Evolutionary conservation across 2,113 vertebrate genomes (phyloP), one percentile per base, ranked within the genome.

Genomic region (Clarias batrachus): DNA sequence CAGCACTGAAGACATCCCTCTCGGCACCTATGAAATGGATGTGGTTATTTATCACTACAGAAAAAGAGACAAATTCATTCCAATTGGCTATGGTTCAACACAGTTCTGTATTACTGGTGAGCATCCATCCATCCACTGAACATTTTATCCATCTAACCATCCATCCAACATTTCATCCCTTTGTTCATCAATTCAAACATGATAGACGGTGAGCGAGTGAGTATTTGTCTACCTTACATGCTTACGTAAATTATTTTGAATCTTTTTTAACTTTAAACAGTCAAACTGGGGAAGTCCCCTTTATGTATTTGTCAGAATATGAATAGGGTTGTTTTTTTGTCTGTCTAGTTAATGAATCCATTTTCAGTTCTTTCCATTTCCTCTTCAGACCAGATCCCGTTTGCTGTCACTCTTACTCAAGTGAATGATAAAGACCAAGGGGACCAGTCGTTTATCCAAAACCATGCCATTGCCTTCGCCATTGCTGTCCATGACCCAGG

Each of bases 401-500:
- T 99, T n/a, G 92, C 95, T 0, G 97, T 99, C 88, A 94, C 94
- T 0, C 87, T 99, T 84, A 90, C 94, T 5, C 97, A 98, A 92
- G 92, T 98, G 27, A 93, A 93, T 52, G 96, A 93, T 85, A 74
- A 96, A 0, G 90, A 92, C 33, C 91, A 70, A 1, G 90, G 83
- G 0, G 94, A 94, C 87, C 89, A 94, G 84, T 95, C 86, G 85
- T 98, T 98, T 81, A 91, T 98, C 85, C 96, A 94, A 90, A 98
- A 98, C 92, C 93, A 95, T 11, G 94, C 97, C 0, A 95, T 99
- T 54, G 93, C 95, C 37, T 99, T 99, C 92, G 91, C 90, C 23
- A 91, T 98, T 87, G 93, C 92, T 54, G 95, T 99, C 76, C 98
- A 99, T 0, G 98, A 99, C 92, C 98, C 97, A 87, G 98, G 97